Evolutionary conservation across 2,113 vertebrate species (phyloP).

Genomic region (Pampusana beccarii): DNA sequence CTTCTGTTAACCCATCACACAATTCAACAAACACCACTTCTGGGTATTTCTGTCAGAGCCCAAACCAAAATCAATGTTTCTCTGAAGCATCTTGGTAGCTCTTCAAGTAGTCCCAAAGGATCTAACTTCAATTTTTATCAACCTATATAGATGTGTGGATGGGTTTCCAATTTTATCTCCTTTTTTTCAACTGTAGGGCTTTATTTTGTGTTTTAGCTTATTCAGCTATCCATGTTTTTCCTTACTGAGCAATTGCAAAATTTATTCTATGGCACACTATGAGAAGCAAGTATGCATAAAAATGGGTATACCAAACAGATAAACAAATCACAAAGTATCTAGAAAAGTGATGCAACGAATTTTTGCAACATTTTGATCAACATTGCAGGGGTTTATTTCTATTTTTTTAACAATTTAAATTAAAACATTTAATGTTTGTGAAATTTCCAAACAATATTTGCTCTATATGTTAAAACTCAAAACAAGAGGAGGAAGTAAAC

Average conservation of each 20-base stretch:
- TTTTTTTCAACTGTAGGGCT: background rate
- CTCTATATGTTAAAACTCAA: background rate
- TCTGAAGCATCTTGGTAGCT: background rate
- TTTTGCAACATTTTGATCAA: background rate
- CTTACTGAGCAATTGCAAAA: background rate
- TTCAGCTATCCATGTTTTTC: background rate
- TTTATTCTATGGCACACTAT: background rate
- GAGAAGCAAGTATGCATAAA: background rate
- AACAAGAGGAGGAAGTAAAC: background rate
- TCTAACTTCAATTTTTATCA: background rate
- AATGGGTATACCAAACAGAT: background rate
- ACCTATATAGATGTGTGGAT: background rate
- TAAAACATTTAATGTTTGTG: background rate
- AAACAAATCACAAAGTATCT: background rate
- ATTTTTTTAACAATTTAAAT: background rate
- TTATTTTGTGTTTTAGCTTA: background rate
- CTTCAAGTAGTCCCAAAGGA: background rate
- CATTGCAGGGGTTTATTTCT: accelerated
- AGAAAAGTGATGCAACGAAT: background rate
- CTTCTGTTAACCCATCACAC: background rate
- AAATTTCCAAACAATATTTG: background rate
- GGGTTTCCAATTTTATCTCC: background rate
- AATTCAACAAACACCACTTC: background rate
- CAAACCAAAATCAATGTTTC: background rate
- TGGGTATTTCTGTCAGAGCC: background rate